Evolutionary conservation across 2,888 invertebrate species (phyloP).

Genomic region (Galerucella calmariensis): DNA sequence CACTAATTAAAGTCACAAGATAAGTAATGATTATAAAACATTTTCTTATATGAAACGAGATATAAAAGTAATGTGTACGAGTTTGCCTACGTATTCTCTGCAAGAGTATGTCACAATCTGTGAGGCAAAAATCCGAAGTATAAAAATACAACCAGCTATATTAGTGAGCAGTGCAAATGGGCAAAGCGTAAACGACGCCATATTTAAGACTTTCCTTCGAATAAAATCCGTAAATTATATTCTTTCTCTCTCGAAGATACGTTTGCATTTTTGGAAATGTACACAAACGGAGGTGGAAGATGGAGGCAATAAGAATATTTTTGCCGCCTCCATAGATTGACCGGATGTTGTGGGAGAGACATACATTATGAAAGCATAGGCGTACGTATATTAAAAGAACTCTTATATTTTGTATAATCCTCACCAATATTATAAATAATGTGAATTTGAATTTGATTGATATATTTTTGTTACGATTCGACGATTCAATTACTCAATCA

Average conservation of each 20-base stretch:
- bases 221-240: slow-evolving; percentile 46
- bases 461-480: too few species aligned
- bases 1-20: background rate
- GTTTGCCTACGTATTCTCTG: slow-evolving; percentile 3
- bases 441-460: too few species aligned
- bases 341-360: slow-evolving; percentile 44
- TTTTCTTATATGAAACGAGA: background rate
- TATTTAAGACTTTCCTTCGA: slow-evolving; percentile 44
- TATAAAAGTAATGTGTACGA: background rate
- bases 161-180: slow-evolving; percentile 13
- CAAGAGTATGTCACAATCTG: slow-evolving; percentile 5
- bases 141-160: slow-evolving; percentile 9
- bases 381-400: slow-evolving; percentile 12
- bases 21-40: background rate
- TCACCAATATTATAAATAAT: too few species aligned
- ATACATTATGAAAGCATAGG: slow-evolving; percentile 37
- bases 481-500: too few species aligned
- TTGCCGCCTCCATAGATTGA: slow-evolving; percentile 39
- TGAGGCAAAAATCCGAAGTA: background rate
- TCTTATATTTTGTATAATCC: too few species aligned
- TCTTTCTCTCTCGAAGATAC: slow-evolving; percentile 41
- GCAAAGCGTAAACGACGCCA: slow-evolving; percentile 31
- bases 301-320: slow-evolving; percentile 37
- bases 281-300: slow-evolving; percentile 37
- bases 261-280: slow-evolving; percentile 47